A percentile compares a stretch with the other conserved stretches of the same genome.
Conservation (phyloP, 2,888 invertebrate genomes). For the Phengaris alcon region DNA sequence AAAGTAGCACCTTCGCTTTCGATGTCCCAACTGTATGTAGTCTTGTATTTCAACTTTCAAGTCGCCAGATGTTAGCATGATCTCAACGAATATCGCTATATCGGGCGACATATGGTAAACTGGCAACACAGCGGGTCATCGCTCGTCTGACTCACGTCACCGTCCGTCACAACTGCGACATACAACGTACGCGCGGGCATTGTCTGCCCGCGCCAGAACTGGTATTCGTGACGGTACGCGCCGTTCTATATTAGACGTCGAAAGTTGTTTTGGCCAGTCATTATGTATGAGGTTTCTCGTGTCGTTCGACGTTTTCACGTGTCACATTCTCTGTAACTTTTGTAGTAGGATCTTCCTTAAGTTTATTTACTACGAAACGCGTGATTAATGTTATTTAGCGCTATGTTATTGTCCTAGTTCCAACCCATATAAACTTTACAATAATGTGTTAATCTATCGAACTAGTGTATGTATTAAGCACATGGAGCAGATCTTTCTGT, state of each 20-base stretch:
- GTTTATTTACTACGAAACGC: no score
- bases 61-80: not conserved
- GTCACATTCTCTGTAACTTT: slow-evolving; percentile 6
- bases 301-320: not conserved
- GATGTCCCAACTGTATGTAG: no score
- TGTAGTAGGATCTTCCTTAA: not conserved
- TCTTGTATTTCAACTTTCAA: no score
- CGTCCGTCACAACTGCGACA: slow-evolving; percentile 13
- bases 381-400: no score
- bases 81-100: not conserved
- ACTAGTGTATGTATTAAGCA: no score
- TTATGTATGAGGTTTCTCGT: slow-evolving; percentile 31
- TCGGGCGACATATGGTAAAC: not conserved
- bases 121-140: slow-evolving; percentile 8
- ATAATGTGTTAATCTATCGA: no score
- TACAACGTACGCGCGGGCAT: slow-evolving; percentile 16
- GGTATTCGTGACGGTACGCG: slow-evolving; percentile 23
- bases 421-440: no score
- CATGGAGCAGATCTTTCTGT: no score
- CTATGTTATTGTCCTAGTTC: no score
- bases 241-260: slow-evolving; percentile 28
- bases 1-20: no score
- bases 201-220: slow-evolving; percentile 24
- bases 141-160: not conserved
- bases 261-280: slow-evolving; percentile 31